Evolutionary conservation across 2,113 vertebrate genomes (phyloP), one percentile per base, ranked within the genome.

Genomic region (Pelmatolapia mariae): DNA sequence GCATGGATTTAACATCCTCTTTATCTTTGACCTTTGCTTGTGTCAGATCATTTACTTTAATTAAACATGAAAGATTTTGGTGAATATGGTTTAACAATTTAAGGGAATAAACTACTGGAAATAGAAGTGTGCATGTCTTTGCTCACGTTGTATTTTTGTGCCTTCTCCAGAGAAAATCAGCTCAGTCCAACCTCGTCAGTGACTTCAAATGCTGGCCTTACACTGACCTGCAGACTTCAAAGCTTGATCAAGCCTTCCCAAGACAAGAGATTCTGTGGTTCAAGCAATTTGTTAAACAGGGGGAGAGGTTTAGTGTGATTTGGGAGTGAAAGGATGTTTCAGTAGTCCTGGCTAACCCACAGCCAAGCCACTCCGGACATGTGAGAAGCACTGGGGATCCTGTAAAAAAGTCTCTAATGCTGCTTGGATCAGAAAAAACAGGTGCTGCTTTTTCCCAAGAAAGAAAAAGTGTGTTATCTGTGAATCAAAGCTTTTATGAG

Each of bases 141-240:
- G 43, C 57, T 85, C 26, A 13, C 16, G 12, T 4, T 82, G 78
- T 91, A 19, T 81, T 86, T 24, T 61, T 80, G 66, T 92, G 80
- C 66, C 50, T 90, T 88, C 66, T 82, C 66, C 54, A 82, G 59
- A 91, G 81, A 80, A 91, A 91, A 93, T 92, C 50, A 80, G 43
- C 84, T 88, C 82, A 68, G 63, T 91, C 87, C 76, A 94, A 84
- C 86, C 87, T 86, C 88, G 85, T 90, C 90, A 84, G 52, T 89
- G 93, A 93, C 91, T 95, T 95, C 89, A 94, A 92, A 94, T 91
- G 83, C 87, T 95, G 90, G 91, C 95, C 96, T 91, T 86, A 87
- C 79, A 92, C 92, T 97, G 96, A 96, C 96, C 95, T 94, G 90
- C 71, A 90, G 73, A 96, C 95, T 95, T 96, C 95, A 97, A 96